Conservation (phyloP, 1,140 invertebrate species). For the Drosophila nebulosa region DNA sequence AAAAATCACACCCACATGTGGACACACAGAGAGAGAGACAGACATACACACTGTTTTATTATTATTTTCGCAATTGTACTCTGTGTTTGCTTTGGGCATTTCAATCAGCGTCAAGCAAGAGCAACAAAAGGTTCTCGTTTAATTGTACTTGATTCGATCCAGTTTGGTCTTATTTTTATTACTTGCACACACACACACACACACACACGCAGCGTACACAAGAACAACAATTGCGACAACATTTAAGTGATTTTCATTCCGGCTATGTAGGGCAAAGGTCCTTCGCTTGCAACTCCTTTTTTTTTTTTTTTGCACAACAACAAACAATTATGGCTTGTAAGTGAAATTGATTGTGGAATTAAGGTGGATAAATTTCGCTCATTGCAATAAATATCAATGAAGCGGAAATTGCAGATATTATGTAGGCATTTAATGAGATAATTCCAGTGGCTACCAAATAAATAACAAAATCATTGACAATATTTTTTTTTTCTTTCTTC, state of each 20-base stretch:
- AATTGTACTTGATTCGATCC: constrained; percentile 12
- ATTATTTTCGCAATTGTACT: background rate
- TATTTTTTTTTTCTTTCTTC: no score
- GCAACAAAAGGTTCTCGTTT: constrained; percentile 9
- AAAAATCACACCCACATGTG: background rate
- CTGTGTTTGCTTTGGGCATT: constrained; percentile 8
- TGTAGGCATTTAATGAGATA: background rate
- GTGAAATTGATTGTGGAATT: constrained; percentile 12
- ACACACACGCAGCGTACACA: background rate
- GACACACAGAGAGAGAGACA: background rate
- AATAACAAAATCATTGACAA: background rate
- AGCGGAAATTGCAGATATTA: background rate
- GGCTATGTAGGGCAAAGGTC: constrained; percentile 16
- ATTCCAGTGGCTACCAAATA: background rate
- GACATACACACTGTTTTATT: background rate
- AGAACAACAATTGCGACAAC: constrained; percentile 3
- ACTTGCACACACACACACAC: background rate
- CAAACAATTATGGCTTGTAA: constrained; percentile 8
- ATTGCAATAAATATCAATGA: constrained; percentile 6
- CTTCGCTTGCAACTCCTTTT: background rate
- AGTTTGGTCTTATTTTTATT: constrained; percentile 7
- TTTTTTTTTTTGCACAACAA: background rate
- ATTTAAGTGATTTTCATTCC: constrained; percentile 36
- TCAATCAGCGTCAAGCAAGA: background rate
- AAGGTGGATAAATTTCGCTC: constrained; percentile 4